Base-by-base conservation (phyloP, 2,888 invertebrate genomes). In the Netelia virgata region DNA sequence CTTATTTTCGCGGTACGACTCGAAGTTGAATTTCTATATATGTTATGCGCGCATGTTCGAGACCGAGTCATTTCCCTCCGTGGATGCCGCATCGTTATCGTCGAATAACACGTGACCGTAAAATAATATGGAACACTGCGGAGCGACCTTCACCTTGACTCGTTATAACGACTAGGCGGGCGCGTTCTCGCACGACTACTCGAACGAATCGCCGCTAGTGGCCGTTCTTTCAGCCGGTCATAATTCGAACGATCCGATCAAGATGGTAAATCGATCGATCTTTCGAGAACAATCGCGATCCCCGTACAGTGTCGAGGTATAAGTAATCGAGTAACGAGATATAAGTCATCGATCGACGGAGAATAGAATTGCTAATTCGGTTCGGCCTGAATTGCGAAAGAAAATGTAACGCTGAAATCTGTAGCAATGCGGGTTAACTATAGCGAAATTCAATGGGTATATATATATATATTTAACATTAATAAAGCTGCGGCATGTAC, bases 131-230 rank as follows among this genome's bases (percentile, higher is more conserved):
- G 69, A 79, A 70, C 70, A 79, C 70, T 64, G 79, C 76, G 41
- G 57, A 23, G 23, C 59, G 73, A 43, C 85, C 85, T 82, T 83
- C 76, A 83, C 83, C 85, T 83, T 83, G 83, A 73, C 64, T 68
- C n/a, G 61, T 50, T 59, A 11, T 55, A 69, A 20, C 23, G n/a
- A 47, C 50, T 10, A 59, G 43, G 23, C 63, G 28, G 68, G 74
- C 57, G 74, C 28, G 36, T 28, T 23, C 23, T 61, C 8, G 20
- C 23, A 50, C 61, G n/a, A 61, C 43, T 28, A 28, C 16, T 57
- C 55, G 16, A 43, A 43, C 70, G 55, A 16, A 72, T 72, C 55
- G 64, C 20, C 66, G 53, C 63, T 20, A 41, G 10, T 41, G 20
- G 36, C 59, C 50, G 10, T 10, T 47, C 73, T 47, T 59, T 5